Percentiles rank a stretch among this genome's conserved stretches.
Evolutionary conservation across 2,888 invertebrate species (phyloP).

Genomic region (Argyresthia goedartella): DNA sequence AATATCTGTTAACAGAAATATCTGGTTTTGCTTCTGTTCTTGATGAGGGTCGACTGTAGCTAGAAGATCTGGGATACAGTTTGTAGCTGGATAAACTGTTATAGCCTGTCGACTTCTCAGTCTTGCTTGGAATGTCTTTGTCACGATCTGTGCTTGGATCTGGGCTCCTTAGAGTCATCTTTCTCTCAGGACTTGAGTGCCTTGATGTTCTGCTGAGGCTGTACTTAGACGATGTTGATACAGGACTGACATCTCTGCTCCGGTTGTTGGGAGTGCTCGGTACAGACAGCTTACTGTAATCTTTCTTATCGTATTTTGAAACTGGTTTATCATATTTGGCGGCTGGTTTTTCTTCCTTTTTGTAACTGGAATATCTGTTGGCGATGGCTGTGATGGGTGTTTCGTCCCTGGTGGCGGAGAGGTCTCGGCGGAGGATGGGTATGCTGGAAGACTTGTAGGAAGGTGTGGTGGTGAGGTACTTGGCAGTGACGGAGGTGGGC

Average conservation of each 20-base stretch:
- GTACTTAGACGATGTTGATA: conserved; percentile 50
- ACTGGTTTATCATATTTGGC: conserved; percentile 2
- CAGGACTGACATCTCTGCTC: conserved; percentile 72
- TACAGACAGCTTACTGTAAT: conserved; percentile 57
- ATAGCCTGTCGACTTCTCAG: conserved; percentile 66
- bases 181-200: conserved; percentile 62
- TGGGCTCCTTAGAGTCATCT: conserved; percentile 54
- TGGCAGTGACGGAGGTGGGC: conserved; percentile 57
- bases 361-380: conserved; percentile 49
- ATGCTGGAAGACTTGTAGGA: conserved; percentile 63
- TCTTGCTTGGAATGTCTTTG: conserved; percentile 69
- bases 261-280: conserved; percentile 39
- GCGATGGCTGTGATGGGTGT: conserved; percentile 52
- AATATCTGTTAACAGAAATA: conserved; percentile 41
- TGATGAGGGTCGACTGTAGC: conserved; percentile 39
- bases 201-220: conserved; percentile 50
- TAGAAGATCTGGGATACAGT: conserved; percentile 52
- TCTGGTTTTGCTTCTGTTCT: conserved; percentile 38
- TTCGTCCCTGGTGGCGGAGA: conserved; percentile 42
- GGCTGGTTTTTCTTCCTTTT: conserved; percentile 20
- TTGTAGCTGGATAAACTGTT: conserved; percentile 63
- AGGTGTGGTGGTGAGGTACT: conserved; percentile 48
- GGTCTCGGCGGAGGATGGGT: conserved; percentile 45
- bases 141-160: conserved; percentile 68
- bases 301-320: conserved; percentile 23